Base-by-base conservation (phyloP, 2,888 invertebrate genomes). In the Diaprepes abbreviatus region DNA sequence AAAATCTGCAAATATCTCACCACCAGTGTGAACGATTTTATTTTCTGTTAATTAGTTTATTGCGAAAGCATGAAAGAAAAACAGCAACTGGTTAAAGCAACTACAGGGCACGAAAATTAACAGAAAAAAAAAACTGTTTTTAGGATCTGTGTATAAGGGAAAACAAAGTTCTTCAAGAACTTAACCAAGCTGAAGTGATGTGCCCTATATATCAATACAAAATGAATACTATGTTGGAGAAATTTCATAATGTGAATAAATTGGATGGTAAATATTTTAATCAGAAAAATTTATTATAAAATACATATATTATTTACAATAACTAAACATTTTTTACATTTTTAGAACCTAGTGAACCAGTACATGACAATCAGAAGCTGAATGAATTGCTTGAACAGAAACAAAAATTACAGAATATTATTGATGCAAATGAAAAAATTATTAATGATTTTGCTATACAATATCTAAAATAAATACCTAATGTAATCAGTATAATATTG, bases 141-240 rank as follows among this genome's bases (percentile, higher is more conserved):
- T 54, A 63, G 63, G 31, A 38, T 14, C 24, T 63, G 3, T 2
- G 10, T n/a, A 7, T n/a, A 40, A 65, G 48, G 35, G 57, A 45
- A 33, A 45, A 21, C 10, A 48, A 58, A 24, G 58, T 28, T 16
- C 38, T 43, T 10, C 16, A 38, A 24, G 38, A 57, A 36, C 38
- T 66, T 1, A 17, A 17, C 12, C 35, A 38, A 35, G 3, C 10
- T 2, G 38, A 50, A 21, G 28, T 66, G 5, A 58, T 50, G 28
- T 66, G 28, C 33, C 66, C 66, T n/a, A 57, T 66, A 48, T 38
- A 48, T 28, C 40, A 59, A 14, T 45, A 17, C 33, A 28, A 63
- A 40, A 54, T 63, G 63, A 21, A 12, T 28, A 9, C 28, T 38
- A 38, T 40, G 38, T 19, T 63, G 9, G 12, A 38, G 9, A 31